Percentiles rank a stretch among this genome's conserved stretches.
phyloP scores from a whole-genome alignment of 2,888 invertebrate species.

The Cantharis lateralis region DNA sequence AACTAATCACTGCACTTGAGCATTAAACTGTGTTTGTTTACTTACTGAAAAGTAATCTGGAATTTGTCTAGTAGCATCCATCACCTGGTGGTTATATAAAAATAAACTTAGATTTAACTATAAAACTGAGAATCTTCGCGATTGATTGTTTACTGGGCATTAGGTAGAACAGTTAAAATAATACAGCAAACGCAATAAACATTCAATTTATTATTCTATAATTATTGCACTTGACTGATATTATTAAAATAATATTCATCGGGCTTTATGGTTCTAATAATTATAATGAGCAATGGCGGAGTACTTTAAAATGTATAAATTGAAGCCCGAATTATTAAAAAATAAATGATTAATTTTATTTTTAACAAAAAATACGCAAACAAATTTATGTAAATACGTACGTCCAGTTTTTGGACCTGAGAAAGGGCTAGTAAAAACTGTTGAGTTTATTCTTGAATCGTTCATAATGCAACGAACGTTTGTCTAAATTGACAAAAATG shows the following conservation, averaged over 20 bases:
- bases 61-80: slow-evolving; percentile 40
- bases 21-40: slow-evolving; percentile 54
- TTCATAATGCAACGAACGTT: background rate
- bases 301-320: too few species aligned
- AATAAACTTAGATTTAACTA: slow-evolving; percentile 20
- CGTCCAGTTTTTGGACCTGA: too few species aligned
- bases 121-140: slow-evolving; percentile 20
- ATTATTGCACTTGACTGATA: background rate
- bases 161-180: background rate
- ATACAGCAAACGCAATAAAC: background rate
- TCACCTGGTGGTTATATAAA: slow-evolving; percentile 33
- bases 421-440: too few species aligned
- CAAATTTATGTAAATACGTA: too few species aligned
- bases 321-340: too few species aligned
- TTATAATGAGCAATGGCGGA: background rate
- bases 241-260: background rate
- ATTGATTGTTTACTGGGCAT: slow-evolving; percentile 12
- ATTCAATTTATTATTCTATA: background rate
- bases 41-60: slow-evolving; percentile 42
- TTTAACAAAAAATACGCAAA: too few species aligned
- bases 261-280: background rate
- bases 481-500: background rate
- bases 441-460: background rate
- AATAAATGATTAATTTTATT: too few species aligned
- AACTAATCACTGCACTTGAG: slow-evolving; percentile 55